Evolutionary conservation across 2,888 invertebrate genomes (phyloP).

Genomic region (Agrochola circellaris): DNA sequence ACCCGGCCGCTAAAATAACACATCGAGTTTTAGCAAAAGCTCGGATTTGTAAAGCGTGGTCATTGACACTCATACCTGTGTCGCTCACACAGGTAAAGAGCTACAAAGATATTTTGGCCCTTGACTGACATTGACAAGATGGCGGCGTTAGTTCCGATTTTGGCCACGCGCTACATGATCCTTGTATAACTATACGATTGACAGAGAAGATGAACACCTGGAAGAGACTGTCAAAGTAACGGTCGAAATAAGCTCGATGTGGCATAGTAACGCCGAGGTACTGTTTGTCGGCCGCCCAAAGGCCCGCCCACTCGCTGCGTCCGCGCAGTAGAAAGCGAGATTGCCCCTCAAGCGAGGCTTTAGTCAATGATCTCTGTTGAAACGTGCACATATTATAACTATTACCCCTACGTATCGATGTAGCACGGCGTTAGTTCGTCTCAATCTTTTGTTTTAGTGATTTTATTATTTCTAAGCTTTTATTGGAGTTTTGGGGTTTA

Average conservation of each 20-base stretch:
- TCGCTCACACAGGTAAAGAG: background rate
- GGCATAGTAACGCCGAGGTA: background rate
- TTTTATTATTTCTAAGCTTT: conserved; percentile 76
- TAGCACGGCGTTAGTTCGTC: conserved; percentile 67
- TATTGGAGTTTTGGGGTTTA: conserved; percentile 82
- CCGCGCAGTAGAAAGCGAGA: conserved; percentile 65
- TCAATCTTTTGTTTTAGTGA: conserved; percentile 69
- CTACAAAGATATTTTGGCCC: background rate
- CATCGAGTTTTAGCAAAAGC: background rate
- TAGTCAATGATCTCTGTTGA: conserved; percentile 80
- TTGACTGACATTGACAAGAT: background rate
- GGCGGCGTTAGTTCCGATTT: background rate
- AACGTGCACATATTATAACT: conserved; percentile 73
- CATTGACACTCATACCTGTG: background rate
- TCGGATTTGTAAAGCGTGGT: background rate
- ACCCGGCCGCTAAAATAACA: background rate
- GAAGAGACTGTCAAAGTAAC: background rate
- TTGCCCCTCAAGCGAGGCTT: conserved; percentile 70
- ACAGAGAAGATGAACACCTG: background rate
- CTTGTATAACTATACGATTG: too few relatives aligned
- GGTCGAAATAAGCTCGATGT: background rate
- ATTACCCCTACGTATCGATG: conserved; percentile 63
- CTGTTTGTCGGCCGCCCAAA: conserved; percentile 8
- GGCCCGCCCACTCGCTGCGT: conserved; percentile 37
- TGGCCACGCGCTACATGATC: background rate